A percentile compares a stretch with the other conserved stretches of the same genome.
Evolutionary conservation across 2,888 invertebrate species (phyloP).

Genomic region (Euphydryas editha): DNA sequence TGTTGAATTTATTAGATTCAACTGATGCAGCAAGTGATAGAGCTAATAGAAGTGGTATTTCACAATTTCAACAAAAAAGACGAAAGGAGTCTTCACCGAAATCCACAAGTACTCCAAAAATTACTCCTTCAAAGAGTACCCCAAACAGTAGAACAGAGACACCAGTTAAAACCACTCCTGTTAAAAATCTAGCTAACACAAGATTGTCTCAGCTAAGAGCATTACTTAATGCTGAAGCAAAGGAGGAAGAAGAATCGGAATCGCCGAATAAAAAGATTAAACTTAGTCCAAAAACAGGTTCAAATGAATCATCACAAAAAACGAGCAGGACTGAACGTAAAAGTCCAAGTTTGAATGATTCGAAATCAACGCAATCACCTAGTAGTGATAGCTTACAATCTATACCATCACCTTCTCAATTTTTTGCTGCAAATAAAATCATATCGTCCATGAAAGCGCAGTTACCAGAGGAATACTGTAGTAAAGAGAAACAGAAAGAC

Average conservation of each 20-base stretch:
- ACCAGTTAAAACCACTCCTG: conserved; percentile 41
- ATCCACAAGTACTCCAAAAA: conserved; percentile 34
- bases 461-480: conserved; percentile 67
- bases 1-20: conserved; percentile 38
- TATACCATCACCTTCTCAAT: conserved; percentile 72
- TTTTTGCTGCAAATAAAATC: conserved; percentile 76
- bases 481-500: conserved; percentile 66
- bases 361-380: conserved; percentile 62
- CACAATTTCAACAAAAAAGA: conserved; percentile 23
- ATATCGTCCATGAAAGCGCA: conserved; percentile 78
- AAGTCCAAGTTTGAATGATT: conserved; percentile 60
- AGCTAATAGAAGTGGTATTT: conserved; percentile 17
- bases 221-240: conserved; percentile 55
- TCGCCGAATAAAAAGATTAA: conserved; percentile 39
- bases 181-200: conserved; percentile 64
- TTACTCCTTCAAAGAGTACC: conserved; percentile 36
- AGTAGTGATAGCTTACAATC: conserved; percentile 68
- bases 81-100: conserved; percentile 25
- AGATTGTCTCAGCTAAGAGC: conserved; percentile 61
- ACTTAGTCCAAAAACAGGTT: conserved; percentile 48
- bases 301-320: conserved; percentile 48
- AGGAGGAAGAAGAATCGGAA: conserved; percentile 44
- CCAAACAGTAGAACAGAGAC: conserved; percentile 37
- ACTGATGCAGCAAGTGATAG: conserved; percentile 45
- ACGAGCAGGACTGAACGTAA: conserved; percentile 50